Evolutionary conservation across 2,113 vertebrate species (phyloP).

Genomic region (Salvator merianae): DNA sequence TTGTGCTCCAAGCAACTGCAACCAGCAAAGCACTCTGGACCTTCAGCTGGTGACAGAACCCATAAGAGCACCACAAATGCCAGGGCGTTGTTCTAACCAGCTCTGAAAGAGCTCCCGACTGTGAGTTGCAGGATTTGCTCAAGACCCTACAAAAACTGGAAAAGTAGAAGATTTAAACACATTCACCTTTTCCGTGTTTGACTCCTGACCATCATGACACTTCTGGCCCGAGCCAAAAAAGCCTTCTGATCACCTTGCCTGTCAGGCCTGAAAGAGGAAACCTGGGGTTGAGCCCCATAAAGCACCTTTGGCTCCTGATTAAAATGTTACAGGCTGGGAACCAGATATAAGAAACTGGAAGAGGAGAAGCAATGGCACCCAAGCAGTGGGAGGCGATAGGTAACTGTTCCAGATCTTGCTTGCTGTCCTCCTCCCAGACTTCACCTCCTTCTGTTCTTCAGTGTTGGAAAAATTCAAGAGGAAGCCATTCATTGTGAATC

Average conservation of each 20-base stretch:
- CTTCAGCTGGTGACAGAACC: neutral
- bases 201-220: too few relatives aligned
- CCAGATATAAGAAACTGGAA: neutral
- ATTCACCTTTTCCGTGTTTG: neutral
- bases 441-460: slow-evolving; percentile 7
- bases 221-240: neutral
- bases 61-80: neutral
- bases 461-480: slow-evolving; percentile 31
- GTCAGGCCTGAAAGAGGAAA: neutral
- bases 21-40: neutral
- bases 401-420: neutral
- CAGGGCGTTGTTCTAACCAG: neutral
- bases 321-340: neutral
- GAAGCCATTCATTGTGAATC: slow-evolving; percentile 50
- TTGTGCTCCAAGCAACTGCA: neutral
- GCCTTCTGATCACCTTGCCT: neutral
- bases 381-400: neutral
- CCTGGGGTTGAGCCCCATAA: neutral
- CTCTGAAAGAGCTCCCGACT: neutral
- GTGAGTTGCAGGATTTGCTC: too few relatives aligned
- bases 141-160: neutral
- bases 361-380: neutral
- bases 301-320: neutral
- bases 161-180: neutral
- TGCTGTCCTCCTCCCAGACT: slow-evolving; percentile 7